Percentiles rank a stretch among this genome's conserved stretches.
Evolutionary conservation across 2,797 vertebrate genomes (phyloP).

Genomic region (Spatula versicolor): DNA sequence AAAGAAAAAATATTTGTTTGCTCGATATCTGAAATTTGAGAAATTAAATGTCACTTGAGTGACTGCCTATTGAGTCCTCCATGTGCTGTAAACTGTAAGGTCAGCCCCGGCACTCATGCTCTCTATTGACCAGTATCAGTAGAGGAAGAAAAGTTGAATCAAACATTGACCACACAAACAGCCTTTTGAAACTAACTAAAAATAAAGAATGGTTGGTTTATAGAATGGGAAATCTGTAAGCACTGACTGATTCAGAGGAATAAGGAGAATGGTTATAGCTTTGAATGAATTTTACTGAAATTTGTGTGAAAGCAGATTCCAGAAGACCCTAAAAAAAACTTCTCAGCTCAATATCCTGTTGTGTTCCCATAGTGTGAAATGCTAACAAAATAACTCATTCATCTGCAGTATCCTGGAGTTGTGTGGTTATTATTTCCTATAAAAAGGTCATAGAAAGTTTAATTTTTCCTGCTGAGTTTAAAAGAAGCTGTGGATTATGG

Average conservation of each 20-base stretch:
- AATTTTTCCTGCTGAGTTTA: background rate
- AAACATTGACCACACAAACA: background rate
- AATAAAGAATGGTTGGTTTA: background rate
- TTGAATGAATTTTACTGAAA: background rate
- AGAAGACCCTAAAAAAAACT: background rate
- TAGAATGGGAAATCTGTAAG: background rate
- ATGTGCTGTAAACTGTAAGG: background rate
- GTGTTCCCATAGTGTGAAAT: background rate
- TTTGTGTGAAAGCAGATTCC: background rate
- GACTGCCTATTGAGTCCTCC: background rate
- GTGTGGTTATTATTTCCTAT: background rate
- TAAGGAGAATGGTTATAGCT: background rate
- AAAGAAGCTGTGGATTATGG: background rate
- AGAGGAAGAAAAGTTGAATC: background rate
- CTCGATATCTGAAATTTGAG: background rate
- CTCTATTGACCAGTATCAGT: no score
- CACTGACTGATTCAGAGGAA: background rate
- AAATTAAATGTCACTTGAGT: background rate
- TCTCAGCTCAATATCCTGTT: background rate
- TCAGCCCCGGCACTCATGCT: background rate
- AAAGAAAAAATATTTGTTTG: background rate
- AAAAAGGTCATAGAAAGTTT: background rate
- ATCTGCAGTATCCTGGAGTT: background rate
- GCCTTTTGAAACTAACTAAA: background rate
- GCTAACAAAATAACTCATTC: background rate